A percentile compares a stretch with the other conserved stretches of the same genome.
Conservation (phyloP, 2,888 invertebrate species). For the Leucania comma region DNA sequence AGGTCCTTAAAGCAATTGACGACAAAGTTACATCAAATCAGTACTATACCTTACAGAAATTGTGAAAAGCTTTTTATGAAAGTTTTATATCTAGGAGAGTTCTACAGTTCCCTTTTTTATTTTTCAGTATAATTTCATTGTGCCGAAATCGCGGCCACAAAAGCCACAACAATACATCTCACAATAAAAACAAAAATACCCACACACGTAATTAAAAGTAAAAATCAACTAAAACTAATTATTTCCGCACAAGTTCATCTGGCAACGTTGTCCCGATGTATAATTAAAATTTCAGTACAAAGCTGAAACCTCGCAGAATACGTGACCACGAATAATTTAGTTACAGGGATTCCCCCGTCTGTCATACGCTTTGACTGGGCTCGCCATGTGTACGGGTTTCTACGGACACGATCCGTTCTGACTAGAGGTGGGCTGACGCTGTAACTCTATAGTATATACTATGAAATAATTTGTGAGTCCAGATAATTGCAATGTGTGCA, state of each 20-base stretch:
- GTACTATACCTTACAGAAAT: background rate
- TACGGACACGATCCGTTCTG: conserved; percentile 25
- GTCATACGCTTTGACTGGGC: conserved; percentile 78
- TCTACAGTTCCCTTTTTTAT: background rate
- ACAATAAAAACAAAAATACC: conserved; percentile 2
- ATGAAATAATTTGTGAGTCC: conserved; percentile 21
- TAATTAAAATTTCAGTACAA: conserved; percentile 88
- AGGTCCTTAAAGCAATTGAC: background rate
- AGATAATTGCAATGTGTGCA: conserved; percentile 5
- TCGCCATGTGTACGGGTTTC: conserved; percentile 39
- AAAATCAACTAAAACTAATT: conserved; percentile 45
- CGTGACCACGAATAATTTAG: conserved; percentile 88
- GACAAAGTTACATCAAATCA: background rate
- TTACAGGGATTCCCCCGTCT: conserved; percentile 81
- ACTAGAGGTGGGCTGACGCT: conserved; percentile 31
- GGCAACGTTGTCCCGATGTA: conserved; percentile 59
- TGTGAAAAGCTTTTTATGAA: background rate
- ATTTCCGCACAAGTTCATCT: conserved; percentile 56
- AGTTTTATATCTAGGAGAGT: no score
- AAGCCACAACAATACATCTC: no score
- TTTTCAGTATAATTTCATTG: background rate
- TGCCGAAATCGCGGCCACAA: background rate
- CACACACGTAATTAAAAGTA: conserved; percentile 20
- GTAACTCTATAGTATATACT: conserved; percentile 30
- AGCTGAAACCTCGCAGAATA: conserved; percentile 81